phyloP scores from a whole-genome alignment of 2,888 invertebrate species.

The Clusia tigrina region DNA sequence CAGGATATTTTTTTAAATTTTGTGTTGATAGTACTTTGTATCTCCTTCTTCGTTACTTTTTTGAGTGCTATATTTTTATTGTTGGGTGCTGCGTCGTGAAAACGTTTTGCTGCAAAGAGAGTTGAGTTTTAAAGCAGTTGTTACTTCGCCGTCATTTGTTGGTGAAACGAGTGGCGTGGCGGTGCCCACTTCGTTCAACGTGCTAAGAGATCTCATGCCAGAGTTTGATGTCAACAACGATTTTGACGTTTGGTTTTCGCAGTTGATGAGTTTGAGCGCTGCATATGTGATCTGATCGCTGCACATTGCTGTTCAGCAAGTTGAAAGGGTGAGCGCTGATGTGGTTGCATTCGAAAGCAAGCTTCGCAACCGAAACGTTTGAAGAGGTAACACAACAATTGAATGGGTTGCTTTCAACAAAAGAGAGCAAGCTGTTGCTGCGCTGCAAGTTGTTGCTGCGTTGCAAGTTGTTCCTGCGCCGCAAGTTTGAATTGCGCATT shows the following conservation, averaged over 20 bases:
- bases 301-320: background rate
- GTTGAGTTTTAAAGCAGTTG: background rate
- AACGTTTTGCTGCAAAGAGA: background rate
- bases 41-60: no score
- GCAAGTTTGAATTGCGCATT: background rate
- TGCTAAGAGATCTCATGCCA: background rate
- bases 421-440: background rate
- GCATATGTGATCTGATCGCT: no score
- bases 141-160: background rate
- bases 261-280: background rate
- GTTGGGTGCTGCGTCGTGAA: background rate
- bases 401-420: background rate
- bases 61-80: no score
- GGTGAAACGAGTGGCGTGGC: background rate
- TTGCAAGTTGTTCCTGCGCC: background rate
- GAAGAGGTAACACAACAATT: background rate
- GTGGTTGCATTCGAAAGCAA: slow-evolving; percentile 15
- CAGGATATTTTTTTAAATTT: no score
- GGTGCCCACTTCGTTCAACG: background rate
- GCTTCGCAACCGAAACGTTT: slow-evolving; percentile 1
- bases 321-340: slow-evolving; percentile 9
- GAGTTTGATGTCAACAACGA: background rate
- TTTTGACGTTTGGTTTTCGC: slow-evolving; percentile 11
- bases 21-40: no score
- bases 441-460: background rate